Evolutionary conservation across 2,113 vertebrate species (phyloP).

Genomic region (Platichthys flesus): DNA sequence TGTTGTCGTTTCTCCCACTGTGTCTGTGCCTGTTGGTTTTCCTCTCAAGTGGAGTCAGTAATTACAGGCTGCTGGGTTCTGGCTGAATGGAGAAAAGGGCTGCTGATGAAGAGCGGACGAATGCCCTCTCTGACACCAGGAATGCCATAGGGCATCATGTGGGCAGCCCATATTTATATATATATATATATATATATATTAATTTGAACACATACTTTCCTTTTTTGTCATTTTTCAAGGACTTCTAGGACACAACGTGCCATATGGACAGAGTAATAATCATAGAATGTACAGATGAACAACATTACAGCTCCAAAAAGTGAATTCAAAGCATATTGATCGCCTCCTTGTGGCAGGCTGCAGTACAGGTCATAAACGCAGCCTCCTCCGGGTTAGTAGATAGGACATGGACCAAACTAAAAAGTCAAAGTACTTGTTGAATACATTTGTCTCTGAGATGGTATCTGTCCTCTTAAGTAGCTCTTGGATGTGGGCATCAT

Average conservation of each 20-base stretch:
- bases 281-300: too few species aligned
- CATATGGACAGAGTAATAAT: background rate
- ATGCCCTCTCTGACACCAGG: constrained; percentile 3
- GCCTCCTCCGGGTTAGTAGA: too few species aligned
- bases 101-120: constrained; percentile 57
- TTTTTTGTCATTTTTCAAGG: background rate
- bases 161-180: background rate
- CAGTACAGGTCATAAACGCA: too few species aligned
- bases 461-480: too few species aligned
- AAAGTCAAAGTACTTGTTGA: too few species aligned
- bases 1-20: constrained; percentile 27
- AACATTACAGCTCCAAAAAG: background rate
- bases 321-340: background rate
- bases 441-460: too few species aligned
- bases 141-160: background rate
- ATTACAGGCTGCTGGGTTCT: constrained; percentile 64
- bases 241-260: background rate
- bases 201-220: background rate
- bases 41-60: constrained; percentile 63
- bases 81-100: constrained; percentile 42
- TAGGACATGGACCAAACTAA: too few species aligned
- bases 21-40: constrained; percentile 58
- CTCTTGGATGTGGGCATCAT: too few species aligned
- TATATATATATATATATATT: background rate
- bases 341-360: too few species aligned